Evolutionary conservation across 2,888 invertebrate species (phyloP).

Genomic region (Spodoptera littoralis): DNA sequence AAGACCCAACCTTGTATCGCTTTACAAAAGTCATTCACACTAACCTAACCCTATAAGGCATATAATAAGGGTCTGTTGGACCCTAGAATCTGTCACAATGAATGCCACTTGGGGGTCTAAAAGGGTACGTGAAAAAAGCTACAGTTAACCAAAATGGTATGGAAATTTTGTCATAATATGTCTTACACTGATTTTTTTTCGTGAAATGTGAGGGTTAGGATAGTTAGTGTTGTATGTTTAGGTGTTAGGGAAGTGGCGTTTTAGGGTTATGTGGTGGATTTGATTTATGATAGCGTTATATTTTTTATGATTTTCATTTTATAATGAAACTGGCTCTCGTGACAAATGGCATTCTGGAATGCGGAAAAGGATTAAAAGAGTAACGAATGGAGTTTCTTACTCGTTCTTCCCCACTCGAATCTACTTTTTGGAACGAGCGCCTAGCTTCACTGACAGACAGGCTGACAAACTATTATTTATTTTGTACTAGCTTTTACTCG

Average conservation of each 20-base stretch:
- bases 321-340: too few species aligned
- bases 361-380: too few species aligned
- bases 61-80: conserved; percentile 49
- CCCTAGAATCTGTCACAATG: conserved; percentile 67
- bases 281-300: too few species aligned
- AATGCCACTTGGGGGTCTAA: conserved; percentile 64
- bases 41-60: conserved; percentile 12
- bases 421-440: too few species aligned
- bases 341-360: too few species aligned
- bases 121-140: conserved; percentile 66
- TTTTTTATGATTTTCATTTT: too few species aligned
- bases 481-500: too few species aligned
- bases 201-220: conserved; percentile 41
- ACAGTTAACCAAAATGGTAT: conserved; percentile 69
- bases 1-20: conserved; percentile 15
- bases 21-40: conserved; percentile 33
- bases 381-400: too few species aligned
- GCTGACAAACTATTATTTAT: too few species aligned
- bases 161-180: conserved; percentile 72
- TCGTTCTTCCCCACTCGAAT: too few species aligned
- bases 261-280: too few species aligned
- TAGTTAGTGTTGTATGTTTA: conserved; percentile 31
- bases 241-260: conserved; percentile 14
- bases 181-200: conserved; percentile 59
- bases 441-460: too few species aligned